Evolutionary conservation across 2,888 invertebrate genomes (phyloP).

Genomic region (Onthophagus sagittarius): DNA sequence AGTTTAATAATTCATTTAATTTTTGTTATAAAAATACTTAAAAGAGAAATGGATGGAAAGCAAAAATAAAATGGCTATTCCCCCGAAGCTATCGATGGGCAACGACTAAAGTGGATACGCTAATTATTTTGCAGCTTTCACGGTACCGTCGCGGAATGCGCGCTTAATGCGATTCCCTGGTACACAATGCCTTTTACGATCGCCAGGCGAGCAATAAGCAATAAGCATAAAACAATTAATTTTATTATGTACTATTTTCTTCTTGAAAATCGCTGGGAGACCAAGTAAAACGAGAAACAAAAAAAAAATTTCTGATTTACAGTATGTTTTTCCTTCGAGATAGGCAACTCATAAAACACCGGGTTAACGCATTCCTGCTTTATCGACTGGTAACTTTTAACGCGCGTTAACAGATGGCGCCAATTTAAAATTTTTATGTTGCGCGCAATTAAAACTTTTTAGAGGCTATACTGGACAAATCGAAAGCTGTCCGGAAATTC

Average conservation of each 20-base stretch:
- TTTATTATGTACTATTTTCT: not conserved
- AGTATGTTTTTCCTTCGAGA: not conserved
- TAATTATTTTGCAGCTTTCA: not conserved
- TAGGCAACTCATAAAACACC: not conserved
- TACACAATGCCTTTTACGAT: not conserved
- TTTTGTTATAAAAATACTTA: no score
- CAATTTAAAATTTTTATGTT: not conserved
- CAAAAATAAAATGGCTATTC: not conserved
- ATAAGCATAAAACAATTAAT: not conserved
- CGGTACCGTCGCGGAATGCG: not conserved
- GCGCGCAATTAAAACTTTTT: not conserved
- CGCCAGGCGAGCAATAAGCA: not conserved
- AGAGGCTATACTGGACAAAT: not conserved
- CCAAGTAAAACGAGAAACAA: not conserved
- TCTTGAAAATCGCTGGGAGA: not conserved
- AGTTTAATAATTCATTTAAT: no score
- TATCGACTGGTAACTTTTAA: not conserved
- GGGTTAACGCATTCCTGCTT: not conserved
- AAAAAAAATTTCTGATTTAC: not conserved
- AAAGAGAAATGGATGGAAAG: no score
- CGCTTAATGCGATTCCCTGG: not conserved
- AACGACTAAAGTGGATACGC: not conserved
- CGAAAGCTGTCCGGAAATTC: not conserved
- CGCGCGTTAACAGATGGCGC: not conserved
- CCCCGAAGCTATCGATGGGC: not conserved